A percentile compares a stretch with the other conserved stretches of the same genome.
These are phyloP conservation scores for Ptychadena robeensis DNA, from an alignment of 2,797 vertebrate species.

Conservation along the genomic window DNA sequence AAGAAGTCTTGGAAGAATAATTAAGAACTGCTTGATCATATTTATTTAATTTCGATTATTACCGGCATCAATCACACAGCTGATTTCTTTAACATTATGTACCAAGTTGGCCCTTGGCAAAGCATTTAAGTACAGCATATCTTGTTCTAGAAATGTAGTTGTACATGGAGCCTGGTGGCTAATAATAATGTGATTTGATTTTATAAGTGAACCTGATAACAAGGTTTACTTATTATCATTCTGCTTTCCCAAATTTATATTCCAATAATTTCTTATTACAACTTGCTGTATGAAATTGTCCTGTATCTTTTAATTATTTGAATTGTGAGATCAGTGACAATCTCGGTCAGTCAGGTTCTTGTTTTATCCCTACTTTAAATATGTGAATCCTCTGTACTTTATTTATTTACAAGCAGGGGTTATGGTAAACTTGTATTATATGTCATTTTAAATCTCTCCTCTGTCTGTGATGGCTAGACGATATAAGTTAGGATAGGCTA, in stretches of 20 bases:
- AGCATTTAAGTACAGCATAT: slow-evolving; percentile 3
- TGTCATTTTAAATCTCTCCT: too few species aligned
- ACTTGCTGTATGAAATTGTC: background rate
- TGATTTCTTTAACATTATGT: slow-evolving; percentile 29
- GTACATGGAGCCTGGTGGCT: background rate
- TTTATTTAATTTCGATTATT: slow-evolving; percentile 36
- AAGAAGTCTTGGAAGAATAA: slow-evolving; percentile 27
- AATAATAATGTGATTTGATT: slow-evolving; percentile 8
- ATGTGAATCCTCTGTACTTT: too few species aligned
- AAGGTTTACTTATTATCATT: slow-evolving; percentile 8
- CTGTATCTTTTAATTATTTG: background rate
- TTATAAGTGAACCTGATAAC: background rate
- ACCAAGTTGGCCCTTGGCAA: background rate
- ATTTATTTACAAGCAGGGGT: too few species aligned
- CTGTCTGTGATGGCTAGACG: too few species aligned
- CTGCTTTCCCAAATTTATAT: background rate
- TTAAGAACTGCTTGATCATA: slow-evolving; percentile 37
- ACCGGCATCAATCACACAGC: slow-evolving; percentile 30
- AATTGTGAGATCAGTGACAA: background rate
- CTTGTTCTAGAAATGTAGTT: background rate
- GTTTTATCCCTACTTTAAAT: too few species aligned
- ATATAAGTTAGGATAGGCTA: too few species aligned
- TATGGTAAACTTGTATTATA: too few species aligned
- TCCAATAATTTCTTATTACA: background rate
- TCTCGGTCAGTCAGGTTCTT: background rate